These are phyloP conservation scores for Smittia aterrima DNA, from an alignment of 2,888 invertebrate species.

Conservation along the genomic window DNA sequence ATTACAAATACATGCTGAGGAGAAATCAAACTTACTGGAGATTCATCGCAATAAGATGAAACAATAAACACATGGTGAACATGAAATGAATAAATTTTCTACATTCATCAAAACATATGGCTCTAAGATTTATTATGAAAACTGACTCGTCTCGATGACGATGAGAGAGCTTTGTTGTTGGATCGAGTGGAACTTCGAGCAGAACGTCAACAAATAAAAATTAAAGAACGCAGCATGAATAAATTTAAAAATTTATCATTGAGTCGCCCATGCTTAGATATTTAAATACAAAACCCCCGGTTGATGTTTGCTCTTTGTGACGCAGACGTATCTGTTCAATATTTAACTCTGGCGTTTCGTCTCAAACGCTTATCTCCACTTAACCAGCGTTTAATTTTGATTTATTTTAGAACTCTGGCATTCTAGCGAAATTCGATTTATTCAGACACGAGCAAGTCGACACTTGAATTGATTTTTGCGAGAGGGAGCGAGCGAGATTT, in stretches of 20 bases:
- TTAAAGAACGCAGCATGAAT: constrained; percentile 13
- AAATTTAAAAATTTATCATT: constrained; percentile 7
- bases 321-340: constrained; percentile 19
- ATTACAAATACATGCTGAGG: background rate
- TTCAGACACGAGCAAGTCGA: background rate
- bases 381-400: constrained; percentile 9
- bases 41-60: constrained; percentile 3
- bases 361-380: constrained; percentile 16
- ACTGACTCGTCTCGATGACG: constrained; percentile 13
- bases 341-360: constrained; percentile 13
- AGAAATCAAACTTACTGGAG: background rate
- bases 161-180: constrained; percentile 6
- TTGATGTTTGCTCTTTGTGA: constrained; percentile 7
- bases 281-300: background rate
- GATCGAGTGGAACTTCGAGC: constrained; percentile 7
- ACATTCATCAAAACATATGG: constrained; percentile 32
- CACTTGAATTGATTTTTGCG: background rate
- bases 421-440: background rate
- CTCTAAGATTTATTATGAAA: constrained; percentile 20
- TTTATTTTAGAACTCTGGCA: constrained; percentile 17
- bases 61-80: constrained; percentile 20
- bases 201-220: constrained; percentile 11
- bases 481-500: background rate
- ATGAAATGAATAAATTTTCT: constrained; percentile 36
- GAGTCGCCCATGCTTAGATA: constrained; percentile 3